Evolutionary conservation across 2,113 vertebrate genomes (phyloP).

Genomic region (Probosciger aterrimus): DNA sequence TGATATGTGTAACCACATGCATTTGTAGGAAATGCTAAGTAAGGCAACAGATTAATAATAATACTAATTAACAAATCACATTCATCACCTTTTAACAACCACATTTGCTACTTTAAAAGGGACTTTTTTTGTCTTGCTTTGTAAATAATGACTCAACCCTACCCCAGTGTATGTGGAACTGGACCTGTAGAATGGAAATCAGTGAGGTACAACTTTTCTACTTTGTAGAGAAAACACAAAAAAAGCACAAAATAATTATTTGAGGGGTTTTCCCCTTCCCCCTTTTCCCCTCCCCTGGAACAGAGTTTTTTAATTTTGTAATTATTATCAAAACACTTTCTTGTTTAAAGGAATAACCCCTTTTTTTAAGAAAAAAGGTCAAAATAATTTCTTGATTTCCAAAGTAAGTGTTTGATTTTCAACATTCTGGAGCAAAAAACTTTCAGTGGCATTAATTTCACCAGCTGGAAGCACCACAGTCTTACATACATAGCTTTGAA

Average conservation of each 20-base stretch:
- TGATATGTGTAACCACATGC: background rate
- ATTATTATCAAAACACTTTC: background rate
- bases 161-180: background rate
- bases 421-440: background rate
- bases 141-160: background rate
- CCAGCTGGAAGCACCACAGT: background rate
- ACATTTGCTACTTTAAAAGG: background rate
- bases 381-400: background rate
- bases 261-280: background rate
- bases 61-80: background rate
- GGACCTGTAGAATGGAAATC: background rate
- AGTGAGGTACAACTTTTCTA: background rate
- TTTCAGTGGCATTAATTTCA: background rate
- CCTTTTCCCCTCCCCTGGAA: background rate
- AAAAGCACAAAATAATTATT: background rate
- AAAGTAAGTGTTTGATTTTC: background rate
- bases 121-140: background rate
- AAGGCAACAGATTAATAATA: background rate
- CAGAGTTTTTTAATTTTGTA: background rate
- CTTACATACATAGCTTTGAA: background rate
- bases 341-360: background rate
- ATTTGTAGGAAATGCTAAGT: background rate
- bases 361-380: background rate
- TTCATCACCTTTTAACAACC: background rate
- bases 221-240: background rate